Base-by-base conservation (phyloP, 2,113 vertebrate genomes). In the Formicarius rufipectus region DNA sequence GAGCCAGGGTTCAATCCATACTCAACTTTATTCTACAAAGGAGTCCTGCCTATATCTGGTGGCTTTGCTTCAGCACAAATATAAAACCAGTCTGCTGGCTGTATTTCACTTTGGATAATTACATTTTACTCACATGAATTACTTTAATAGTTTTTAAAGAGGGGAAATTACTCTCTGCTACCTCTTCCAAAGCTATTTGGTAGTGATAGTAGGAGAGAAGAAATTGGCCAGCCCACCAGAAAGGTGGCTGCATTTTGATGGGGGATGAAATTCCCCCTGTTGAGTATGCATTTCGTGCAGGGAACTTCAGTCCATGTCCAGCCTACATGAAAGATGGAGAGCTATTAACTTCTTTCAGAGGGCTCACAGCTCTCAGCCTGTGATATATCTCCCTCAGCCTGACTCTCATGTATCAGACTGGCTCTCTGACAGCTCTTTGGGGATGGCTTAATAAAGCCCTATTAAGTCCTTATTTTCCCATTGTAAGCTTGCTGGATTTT, bases 41-140 rank as follows among this genome's bases (percentile, higher is more conserved):
- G 39, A 74, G 77, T 56, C 20, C 24, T 88, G 12, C 31, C 35
- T 80, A 9, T 87, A 90, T 90, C 56, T 72, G 40, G 40, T 68
- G 44, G 17, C 23, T 87, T 91, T 53, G 37, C 66, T 81, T 82
- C 64, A 81, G 68, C 78, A 90, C 73, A 75, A 90, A 84, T 6
- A 21, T 78, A 79, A 93, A 86, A 78, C 37, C 49, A 53, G 18
- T 58, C 72, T 64, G 16, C 76, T 95, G 83, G 60, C 79, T 84
- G 75, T 49, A 87, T 79, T 96, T 93, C 85, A 72, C 14, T 85
- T 53, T 50, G 62, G 28, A 33, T 93, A 95, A 96, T 93, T 94
- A 42, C 31, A 62, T 75, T 93, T 90, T 52, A 9, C 59, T 83
- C 42, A 14, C 40, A 68, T 75, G 84, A 92, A 88, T 93, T 67